Percentiles rank a stretch among this genome's conserved stretches.
These are phyloP conservation scores for Amphiduros pacificus DNA, from an alignment of 2,888 invertebrate genomes.

Conservation along the genomic window DNA sequence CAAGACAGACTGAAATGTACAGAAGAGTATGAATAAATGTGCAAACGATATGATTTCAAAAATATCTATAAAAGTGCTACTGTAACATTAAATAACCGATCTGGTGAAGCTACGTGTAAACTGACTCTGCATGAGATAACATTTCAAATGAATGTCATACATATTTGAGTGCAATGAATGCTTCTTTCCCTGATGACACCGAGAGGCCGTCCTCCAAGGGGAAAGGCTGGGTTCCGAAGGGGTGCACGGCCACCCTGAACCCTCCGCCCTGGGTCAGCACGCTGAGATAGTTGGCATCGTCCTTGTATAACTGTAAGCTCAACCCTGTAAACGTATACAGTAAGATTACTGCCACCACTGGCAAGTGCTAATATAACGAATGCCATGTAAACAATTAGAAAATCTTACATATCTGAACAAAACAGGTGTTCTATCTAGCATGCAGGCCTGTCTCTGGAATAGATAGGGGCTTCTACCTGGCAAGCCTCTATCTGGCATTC, in stretches of 20 bases:
- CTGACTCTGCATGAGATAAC: background rate
- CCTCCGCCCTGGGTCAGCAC: background rate
- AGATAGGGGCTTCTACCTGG: too few species aligned
- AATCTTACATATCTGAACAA: too few species aligned
- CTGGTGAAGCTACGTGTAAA: background rate
- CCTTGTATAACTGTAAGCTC: background rate
- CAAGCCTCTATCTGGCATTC: too few species aligned
- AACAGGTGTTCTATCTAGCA: too few species aligned
- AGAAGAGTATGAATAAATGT: too few species aligned
- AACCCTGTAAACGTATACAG: background rate
- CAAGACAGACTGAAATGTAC: too few species aligned
- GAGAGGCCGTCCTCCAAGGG: background rate
- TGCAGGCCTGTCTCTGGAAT: too few species aligned
- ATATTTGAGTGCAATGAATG: background rate
- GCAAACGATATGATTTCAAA: too few species aligned
- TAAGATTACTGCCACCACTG: too few species aligned
- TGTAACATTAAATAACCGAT: background rate
- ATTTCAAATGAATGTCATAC: background rate
- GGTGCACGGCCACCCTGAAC: background rate
- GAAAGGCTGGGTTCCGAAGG: background rate
- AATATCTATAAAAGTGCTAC: too few species aligned
- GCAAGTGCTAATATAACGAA: too few species aligned
- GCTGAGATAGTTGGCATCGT: background rate
- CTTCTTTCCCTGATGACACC: background rate
- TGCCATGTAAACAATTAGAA: too few species aligned